Evolutionary conservation across 1,140 invertebrate species (phyloP).

Genomic region (Dreissena polymorpha): DNA sequence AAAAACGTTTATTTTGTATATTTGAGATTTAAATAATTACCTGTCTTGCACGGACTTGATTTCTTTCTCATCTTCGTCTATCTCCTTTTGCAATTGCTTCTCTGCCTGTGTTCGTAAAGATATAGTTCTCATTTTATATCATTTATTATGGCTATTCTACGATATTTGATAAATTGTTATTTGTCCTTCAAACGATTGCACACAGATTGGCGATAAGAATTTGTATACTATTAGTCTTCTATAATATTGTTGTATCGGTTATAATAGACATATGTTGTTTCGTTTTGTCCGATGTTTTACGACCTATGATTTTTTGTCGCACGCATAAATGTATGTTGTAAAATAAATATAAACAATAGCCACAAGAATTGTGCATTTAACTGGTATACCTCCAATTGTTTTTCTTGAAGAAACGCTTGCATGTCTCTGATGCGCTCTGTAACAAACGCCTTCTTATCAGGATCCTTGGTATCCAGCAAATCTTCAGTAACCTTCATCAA

Average conservation of each 20-base stretch:
- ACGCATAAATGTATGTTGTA: not conserved
- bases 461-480: not conserved
- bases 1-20: too few species aligned
- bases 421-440: slow-evolving; percentile 9
- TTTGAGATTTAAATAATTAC: not conserved
- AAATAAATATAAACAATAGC: not conserved
- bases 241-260: not conserved
- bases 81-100: slow-evolving; percentile 6
- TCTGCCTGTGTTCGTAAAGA: slow-evolving; percentile 8
- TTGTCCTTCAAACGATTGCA: not conserved
- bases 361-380: not conserved
- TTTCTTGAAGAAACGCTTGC: slow-evolving; percentile 17
- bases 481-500: not conserved
- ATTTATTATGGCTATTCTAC: not conserved
- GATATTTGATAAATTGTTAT: too few species aligned
- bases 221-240: not conserved
- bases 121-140: not conserved
- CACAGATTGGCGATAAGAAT: not conserved
- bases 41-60: slow-evolving; percentile 1
- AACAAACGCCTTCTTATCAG: slow-evolving; percentile 2
- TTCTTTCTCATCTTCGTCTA: slow-evolving; percentile 32
- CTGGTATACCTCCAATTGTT: slow-evolving; percentile 18
- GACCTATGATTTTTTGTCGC: not conserved
- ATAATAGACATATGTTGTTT: not conserved
- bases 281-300: not conserved